Percentiles rank a stretch among this genome's conserved stretches.
Evolutionary conservation across 1,140 invertebrate genomes (phyloP).

Genomic region (Zelostemma sp.): DNA sequence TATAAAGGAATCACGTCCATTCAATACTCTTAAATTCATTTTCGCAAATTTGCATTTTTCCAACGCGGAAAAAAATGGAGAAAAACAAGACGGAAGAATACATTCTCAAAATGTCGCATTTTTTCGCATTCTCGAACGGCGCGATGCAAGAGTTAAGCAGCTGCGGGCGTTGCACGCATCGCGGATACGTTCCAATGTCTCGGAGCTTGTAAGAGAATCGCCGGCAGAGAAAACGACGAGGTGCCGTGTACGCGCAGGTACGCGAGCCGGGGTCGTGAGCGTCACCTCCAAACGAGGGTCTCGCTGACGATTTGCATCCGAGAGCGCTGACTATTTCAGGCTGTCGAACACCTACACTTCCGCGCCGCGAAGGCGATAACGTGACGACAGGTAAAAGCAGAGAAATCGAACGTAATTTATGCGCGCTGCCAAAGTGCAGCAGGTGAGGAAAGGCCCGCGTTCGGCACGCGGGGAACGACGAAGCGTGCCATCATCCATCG

Average conservation of each 20-base stretch:
- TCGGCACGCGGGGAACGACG: constrained; percentile 37
- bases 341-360: constrained; percentile 37
- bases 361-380: constrained; percentile 44
- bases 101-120: too few species aligned
- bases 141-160: neutral
- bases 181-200: constrained; percentile 40
- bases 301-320: constrained; percentile 32
- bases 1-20: too few species aligned
- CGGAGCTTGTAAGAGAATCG: constrained; percentile 24
- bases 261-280: constrained; percentile 18
- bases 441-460: constrained; percentile 37
- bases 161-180: constrained; percentile 44
- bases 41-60: too few species aligned
- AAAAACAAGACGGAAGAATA: too few species aligned
- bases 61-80: too few species aligned
- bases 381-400: constrained; percentile 46
- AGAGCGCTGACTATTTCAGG: constrained; percentile 44
- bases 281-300: constrained; percentile 21
- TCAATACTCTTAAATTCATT: too few species aligned
- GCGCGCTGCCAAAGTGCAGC: constrained; percentile 41
- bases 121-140: too few species aligned
- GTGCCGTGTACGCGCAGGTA: constrained; percentile 7
- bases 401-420: constrained; percentile 49
- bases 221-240: constrained; percentile 33
- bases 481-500: constrained; percentile 32